These are phyloP conservation scores for Zosterops japonicus DNA, from an alignment of 2,113 vertebrate species.

Conservation along the genomic window DNA sequence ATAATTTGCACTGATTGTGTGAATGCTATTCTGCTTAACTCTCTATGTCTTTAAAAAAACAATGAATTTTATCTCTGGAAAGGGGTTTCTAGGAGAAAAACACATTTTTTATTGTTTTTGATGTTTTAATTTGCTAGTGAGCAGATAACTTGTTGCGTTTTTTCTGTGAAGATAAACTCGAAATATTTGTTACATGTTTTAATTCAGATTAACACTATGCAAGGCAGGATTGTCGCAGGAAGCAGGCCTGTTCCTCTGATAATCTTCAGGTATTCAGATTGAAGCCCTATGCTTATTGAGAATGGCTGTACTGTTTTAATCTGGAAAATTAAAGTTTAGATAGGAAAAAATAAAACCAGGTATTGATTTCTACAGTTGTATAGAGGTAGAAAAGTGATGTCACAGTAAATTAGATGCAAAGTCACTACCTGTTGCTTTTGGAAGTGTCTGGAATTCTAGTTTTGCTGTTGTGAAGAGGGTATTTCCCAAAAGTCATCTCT, in stretches of 20 bases:
- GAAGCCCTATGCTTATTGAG: neutral
- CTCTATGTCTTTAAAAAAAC: neutral
- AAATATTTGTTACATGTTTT: neutral
- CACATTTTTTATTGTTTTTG: neutral
- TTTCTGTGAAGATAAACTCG: neutral
- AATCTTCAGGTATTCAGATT: neutral
- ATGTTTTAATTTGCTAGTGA: neutral
- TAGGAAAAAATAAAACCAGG: neutral
- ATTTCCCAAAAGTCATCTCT: neutral
- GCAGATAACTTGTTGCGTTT: neutral
- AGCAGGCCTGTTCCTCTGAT: neutral
- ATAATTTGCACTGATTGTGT: neutral
- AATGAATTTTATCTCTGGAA: neutral
- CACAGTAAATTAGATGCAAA: neutral
- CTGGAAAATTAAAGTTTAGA: neutral
- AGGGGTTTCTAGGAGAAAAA: neutral
- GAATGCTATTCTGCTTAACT: neutral
- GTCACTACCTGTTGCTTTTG: neutral
- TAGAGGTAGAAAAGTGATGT: neutral
- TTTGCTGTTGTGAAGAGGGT: neutral
- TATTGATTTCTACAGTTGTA: neutral
- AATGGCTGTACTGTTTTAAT: neutral
- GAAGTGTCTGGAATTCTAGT: neutral
- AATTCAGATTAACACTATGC: neutral
- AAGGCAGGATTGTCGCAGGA: neutral